phyloP scores from a whole-genome alignment of 2,797 vertebrate species.

The Schizopygopsis malacanthus region DNA sequence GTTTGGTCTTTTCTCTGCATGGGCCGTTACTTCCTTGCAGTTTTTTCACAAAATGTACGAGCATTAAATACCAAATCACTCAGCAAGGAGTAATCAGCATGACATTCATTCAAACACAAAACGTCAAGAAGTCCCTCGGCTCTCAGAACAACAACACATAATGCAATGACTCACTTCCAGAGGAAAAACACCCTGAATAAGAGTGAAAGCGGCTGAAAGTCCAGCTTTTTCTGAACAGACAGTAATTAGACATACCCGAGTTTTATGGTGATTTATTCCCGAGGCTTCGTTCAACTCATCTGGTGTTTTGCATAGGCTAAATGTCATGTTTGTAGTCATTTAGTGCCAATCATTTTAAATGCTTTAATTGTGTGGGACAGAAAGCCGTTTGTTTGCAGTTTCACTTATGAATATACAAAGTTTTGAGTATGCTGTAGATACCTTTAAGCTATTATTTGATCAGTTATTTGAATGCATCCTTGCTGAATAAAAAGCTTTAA shows the following conservation, averaged over 20 bases:
- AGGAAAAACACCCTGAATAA: constrained; percentile 44
- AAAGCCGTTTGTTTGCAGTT: not conserved
- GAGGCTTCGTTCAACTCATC: constrained; percentile 51
- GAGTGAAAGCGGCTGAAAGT: constrained; percentile 40
- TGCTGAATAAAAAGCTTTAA: not conserved
- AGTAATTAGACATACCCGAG: constrained; percentile 58
- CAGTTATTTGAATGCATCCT: not conserved
- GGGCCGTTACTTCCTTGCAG: constrained; percentile 14
- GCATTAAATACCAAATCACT: constrained; percentile 51
- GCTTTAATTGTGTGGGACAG: constrained; percentile 32
- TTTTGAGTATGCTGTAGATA: not conserved
- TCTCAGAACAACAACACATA: constrained; percentile 47
- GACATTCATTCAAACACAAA: constrained; percentile 55
- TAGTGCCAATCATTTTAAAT: constrained; percentile 53
- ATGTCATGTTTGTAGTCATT: constrained; percentile 58
- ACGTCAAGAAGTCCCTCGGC: constrained; percentile 42
- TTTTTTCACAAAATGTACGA: constrained; percentile 41
- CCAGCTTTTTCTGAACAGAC: constrained; percentile 47
- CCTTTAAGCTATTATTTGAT: not conserved
- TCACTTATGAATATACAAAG: not conserved
- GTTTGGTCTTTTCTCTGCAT: constrained; percentile 37
- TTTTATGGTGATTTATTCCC: constrained; percentile 56
- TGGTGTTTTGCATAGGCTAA: constrained; percentile 53
- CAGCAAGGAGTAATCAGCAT: constrained; percentile 49
- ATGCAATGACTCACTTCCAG: constrained; percentile 51